Evolutionary conservation across 2,888 invertebrate species (phyloP), one percentile per base, ranked within the genome.

Genomic region (Octonoba sinensis): DNA sequence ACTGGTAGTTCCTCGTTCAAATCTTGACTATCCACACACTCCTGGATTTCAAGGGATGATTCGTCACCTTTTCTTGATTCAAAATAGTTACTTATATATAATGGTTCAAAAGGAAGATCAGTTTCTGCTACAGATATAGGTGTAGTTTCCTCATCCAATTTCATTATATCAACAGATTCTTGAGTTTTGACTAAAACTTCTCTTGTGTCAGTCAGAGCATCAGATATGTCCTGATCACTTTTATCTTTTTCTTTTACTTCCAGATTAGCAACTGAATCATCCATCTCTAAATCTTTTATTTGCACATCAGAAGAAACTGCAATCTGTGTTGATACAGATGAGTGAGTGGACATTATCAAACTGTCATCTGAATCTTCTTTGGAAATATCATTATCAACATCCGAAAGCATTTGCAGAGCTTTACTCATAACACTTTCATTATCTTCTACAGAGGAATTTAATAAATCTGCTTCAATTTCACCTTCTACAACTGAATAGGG

Each of bases 301-400:
- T 49, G 15, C 49, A 57, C 47, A 36, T 77, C 70, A 20, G 65
- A 64, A 16, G 56, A 57, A 20, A 65, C 77, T 44, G 77, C 65
- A 46, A 77, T 77, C 44, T 77, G 71, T 22, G 77, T 77, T 15
- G 77, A 71, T 54, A 77, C 49, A 15, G 77, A 77, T 13, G 77
- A 77, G n/a, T 71, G 71, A 3, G 69, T 69, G 27, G 77, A 77
- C 47, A 49, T 47, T 46, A 54, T 56, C 13, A 69, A 54, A 66
- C 64, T 77, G n/a, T 77, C 71, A 65, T 77, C 77, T 15, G 74
- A 74, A 4, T 3, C 49, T 60, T 71, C 71, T 60, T 60, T 36
- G 46, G 62, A 62, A 13, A 57, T 12, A 11, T 57, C 57, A 57
- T 57, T 64, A n/a, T 18, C 54, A 22, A 11, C 24, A 67, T 75